phyloP scores from a whole-genome alignment of 2,797 vertebrate species.

The Alosa sapidissima region DNA sequence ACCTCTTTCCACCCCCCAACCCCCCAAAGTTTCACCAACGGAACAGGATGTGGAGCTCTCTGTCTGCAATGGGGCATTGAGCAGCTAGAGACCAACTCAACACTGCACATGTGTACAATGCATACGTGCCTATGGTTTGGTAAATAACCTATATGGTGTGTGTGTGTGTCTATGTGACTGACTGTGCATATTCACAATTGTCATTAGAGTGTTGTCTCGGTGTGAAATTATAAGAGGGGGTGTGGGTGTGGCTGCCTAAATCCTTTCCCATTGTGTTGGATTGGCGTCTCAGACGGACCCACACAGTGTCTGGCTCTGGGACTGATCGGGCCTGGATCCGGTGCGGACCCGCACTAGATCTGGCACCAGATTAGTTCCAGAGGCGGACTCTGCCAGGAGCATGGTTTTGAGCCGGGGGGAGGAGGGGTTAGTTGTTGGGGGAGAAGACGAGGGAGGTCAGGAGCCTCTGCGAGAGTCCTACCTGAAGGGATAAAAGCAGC shows the following conservation, averaged over 20 bases:
- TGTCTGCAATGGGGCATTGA: neutral
- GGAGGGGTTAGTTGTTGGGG: slow-evolving; percentile 13
- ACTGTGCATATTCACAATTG: neutral
- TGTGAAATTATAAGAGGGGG: neutral
- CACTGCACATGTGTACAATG: neutral
- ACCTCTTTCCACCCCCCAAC: neutral
- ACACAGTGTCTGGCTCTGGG: neutral
- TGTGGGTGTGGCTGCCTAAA: neutral
- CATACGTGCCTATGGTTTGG: neutral
- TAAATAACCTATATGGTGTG: neutral
- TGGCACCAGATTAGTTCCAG: neutral
- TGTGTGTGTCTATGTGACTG: neutral
- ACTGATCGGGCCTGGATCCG: neutral
- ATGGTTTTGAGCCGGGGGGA: neutral
- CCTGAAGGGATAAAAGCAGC: slow-evolving; percentile 81
- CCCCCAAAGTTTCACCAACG: neutral
- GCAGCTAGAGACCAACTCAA: neutral
- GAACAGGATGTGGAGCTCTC: slow-evolving; percentile 6
- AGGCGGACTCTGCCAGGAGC: neutral
- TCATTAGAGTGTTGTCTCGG: neutral
- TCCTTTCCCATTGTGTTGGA: neutral
- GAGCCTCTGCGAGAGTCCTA: slow-evolving; percentile 61
- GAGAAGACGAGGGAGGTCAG: neutral
- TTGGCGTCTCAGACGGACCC: neutral
- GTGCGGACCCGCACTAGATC: neutral